Conservation (phyloP, 1,140 invertebrate genomes). For the Pseudomyrmex sp. region DNA sequence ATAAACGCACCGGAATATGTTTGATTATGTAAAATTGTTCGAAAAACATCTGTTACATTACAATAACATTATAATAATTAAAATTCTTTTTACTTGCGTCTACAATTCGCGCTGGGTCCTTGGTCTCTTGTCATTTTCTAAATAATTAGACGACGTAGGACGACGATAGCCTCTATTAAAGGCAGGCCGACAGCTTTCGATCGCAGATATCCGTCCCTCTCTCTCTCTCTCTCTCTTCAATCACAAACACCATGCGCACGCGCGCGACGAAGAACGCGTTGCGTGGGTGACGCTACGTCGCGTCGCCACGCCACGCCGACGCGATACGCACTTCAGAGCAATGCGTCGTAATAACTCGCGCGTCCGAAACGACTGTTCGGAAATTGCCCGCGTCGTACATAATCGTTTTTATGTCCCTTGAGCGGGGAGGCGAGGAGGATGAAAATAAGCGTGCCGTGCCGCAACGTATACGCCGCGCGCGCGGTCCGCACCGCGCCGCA, state of each 20-base stretch:
- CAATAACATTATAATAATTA: too few relatives aligned
- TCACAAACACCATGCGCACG: neutral
- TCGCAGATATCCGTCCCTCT: neutral
- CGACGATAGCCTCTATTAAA: conserved; percentile 26
- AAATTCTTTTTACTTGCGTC: too few relatives aligned
- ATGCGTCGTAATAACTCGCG: conserved; percentile 31
- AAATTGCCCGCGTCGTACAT: conserved; percentile 31
- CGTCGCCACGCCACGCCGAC: neutral
- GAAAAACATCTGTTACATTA: too few relatives aligned
- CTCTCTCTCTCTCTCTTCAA: neutral
- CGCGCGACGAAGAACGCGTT: neutral
- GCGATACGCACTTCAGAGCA: conserved; percentile 23
- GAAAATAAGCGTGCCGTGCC: conserved; percentile 12
- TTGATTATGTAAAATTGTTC: too few relatives aligned
- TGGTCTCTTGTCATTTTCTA: too few relatives aligned
- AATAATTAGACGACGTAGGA: conserved; percentile 66
- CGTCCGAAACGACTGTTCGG: neutral
- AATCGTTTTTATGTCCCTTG: conserved; percentile 30
- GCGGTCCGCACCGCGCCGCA: neutral
- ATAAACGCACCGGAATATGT: too few relatives aligned
- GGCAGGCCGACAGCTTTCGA: conserved; percentile 12
- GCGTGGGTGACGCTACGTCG: conserved; percentile 9
- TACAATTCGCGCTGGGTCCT: too few relatives aligned
- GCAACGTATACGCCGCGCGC: neutral
- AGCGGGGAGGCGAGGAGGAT: neutral